Percentiles rank a stretch among this genome's conserved stretches.
Conservation (phyloP, 1,140 invertebrate species). For the Ganaspis sp. region DNA sequence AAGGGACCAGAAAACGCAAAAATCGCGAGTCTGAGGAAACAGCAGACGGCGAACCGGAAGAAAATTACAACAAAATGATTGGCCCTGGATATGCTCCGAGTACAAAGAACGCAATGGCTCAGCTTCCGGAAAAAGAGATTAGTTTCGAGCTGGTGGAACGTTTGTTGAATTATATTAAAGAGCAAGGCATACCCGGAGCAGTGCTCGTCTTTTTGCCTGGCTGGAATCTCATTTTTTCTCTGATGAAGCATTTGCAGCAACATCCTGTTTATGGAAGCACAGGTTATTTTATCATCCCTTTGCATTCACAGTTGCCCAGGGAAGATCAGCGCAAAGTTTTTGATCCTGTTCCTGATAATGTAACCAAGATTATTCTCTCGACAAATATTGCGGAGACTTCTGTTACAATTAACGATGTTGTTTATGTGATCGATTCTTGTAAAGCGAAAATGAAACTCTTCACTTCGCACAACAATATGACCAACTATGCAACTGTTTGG, state of each 20-base stretch:
- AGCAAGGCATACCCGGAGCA: conserved; percentile 85
- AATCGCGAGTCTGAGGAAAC: conserved; percentile 81
- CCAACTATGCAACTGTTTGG: conserved; percentile 95
- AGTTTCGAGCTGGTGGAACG: conserved; percentile 94
- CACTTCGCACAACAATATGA: conserved; percentile 96
- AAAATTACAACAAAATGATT: conserved; percentile 85
- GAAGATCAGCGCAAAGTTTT: conserved; percentile 94
- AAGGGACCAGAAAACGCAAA: conserved; percentile 83
- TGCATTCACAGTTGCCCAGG: conserved; percentile 93
- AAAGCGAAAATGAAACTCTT: conserved; percentile 97
- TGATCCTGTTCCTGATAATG: conserved; percentile 82
- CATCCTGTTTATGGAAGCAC: conserved; percentile 85
- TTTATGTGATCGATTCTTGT: conserved; percentile 96
- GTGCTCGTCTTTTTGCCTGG: conserved; percentile 95
- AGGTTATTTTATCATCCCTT: conserved; percentile 85
- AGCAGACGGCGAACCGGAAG: conserved; percentile 81
- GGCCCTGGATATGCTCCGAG: not conserved
- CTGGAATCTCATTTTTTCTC: conserved; percentile 95
- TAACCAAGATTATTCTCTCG: conserved; percentile 91
- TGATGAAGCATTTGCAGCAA: conserved; percentile 90
- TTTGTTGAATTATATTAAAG: conserved; percentile 86
- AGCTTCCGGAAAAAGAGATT: conserved; percentile 91
- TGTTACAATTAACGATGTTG: conserved; percentile 97
- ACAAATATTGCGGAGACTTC: conserved; percentile 97
- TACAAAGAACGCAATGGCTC: conserved; percentile 84